Evolutionary conservation across 2,888 invertebrate species (phyloP).

Genomic region (Microchrysa polita): DNA sequence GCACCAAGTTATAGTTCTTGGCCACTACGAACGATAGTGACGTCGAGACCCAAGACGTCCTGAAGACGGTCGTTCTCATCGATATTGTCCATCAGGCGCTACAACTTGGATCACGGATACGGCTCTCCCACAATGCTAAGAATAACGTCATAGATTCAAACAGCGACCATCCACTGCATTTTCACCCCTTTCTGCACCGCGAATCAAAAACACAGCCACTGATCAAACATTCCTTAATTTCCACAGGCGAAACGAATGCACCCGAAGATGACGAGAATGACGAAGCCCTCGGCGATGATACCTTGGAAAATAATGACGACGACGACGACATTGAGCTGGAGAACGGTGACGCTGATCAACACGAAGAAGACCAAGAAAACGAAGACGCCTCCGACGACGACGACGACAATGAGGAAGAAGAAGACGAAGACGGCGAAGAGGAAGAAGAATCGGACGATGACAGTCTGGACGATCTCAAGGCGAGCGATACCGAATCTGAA

Average conservation of each 20-base stretch:
- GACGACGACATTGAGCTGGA: conserved; percentile 54
- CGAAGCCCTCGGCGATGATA: conserved; percentile 53
- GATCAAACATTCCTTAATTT: too few relatives aligned
- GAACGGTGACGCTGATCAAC: conserved; percentile 48
- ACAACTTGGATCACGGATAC: too few relatives aligned
- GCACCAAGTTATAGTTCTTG: too few relatives aligned
- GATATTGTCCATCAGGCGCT: too few relatives aligned
- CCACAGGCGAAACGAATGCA: conserved; percentile 20
- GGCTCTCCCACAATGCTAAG: too few relatives aligned
- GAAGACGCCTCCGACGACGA: conserved; percentile 53
- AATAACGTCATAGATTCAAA: too few relatives aligned
- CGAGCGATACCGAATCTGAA: conserved; percentile 58
- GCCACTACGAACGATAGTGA: too few relatives aligned
- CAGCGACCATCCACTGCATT: too few relatives aligned
- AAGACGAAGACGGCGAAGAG: conserved; percentile 48
- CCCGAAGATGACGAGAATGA: conserved; percentile 35
- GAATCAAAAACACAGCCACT: too few relatives aligned
- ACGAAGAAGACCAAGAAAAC: conserved; percentile 59
- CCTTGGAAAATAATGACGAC: conserved; percentile 54
- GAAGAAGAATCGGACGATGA: conserved; percentile 63
- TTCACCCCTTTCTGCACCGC: too few relatives aligned
- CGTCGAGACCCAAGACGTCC: too few relatives aligned
- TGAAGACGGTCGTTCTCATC: too few relatives aligned
- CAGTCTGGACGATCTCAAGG: conserved; percentile 59
- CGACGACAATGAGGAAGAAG: conserved; percentile 54